Conservation (phyloP, 2,113 vertebrate genomes). For the Prunella fulvescens region DNA sequence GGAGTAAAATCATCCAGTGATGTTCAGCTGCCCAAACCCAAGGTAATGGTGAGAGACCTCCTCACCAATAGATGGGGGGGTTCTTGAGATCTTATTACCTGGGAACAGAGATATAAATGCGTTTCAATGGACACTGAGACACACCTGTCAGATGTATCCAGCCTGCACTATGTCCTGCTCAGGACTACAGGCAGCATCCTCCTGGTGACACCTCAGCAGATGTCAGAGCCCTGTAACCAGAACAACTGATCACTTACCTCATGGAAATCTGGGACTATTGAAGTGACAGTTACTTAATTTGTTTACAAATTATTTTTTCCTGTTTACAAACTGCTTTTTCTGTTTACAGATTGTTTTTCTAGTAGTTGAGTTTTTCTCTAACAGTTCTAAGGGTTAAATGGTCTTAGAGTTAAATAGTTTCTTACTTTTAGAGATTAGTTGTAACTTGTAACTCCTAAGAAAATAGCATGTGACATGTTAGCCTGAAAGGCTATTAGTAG, state of each 20-base stretch:
- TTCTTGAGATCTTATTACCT: background rate
- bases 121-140: background rate
- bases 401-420: background rate
- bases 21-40: background rate
- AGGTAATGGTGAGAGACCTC: background rate
- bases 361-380: background rate
- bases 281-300: background rate
- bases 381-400: background rate
- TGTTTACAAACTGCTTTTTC: background rate
- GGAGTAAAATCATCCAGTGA: background rate
- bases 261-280: background rate
- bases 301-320: background rate
- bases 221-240: background rate
- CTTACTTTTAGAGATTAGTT: background rate
- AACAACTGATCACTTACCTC: background rate
- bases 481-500: background rate
- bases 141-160: background rate
- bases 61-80: background rate
- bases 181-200: background rate
- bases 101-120: background rate
- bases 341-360: background rate
- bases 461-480: background rate
- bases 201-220: background rate
- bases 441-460: background rate
- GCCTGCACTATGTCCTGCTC: background rate